Percentiles rank a stretch among this genome's conserved stretches.
These are phyloP conservation scores for Egretta garzetta DNA, from an alignment of 2,113 vertebrate genomes.

Conservation along the genomic window DNA sequence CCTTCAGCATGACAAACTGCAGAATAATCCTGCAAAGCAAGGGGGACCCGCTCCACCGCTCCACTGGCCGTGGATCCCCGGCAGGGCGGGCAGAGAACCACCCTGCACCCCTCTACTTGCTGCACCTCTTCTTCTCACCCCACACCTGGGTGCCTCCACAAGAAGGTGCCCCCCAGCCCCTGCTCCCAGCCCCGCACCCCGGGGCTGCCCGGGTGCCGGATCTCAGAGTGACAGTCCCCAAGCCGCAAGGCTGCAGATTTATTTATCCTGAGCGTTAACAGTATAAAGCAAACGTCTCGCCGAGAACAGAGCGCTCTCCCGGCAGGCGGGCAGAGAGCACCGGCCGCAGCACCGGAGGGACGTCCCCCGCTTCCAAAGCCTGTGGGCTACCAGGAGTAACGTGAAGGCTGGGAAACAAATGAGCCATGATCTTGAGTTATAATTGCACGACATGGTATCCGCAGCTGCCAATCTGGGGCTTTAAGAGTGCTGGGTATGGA, in stretches of 20 bases:
- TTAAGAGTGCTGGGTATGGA: neutral
- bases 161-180: neutral
- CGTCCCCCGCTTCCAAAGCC: neutral
- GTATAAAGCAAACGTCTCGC: neutral
- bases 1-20: neutral
- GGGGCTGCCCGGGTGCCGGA: accelerated
- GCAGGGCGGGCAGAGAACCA: neutral
- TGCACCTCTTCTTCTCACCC: neutral
- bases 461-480: neutral
- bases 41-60: neutral
- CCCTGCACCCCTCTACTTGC: neutral
- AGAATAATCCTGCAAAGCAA: neutral
- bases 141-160: too few species aligned
- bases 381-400: neutral
- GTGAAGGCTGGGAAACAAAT: neutral
- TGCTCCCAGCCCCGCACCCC: neutral
- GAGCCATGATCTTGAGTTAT: neutral
- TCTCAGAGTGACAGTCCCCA: neutral
- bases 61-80: neutral
- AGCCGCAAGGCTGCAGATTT: neutral
- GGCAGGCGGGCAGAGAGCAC: neutral
- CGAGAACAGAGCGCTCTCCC: too few species aligned
- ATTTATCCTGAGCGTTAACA: neutral
- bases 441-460: neutral
- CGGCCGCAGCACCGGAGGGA: neutral